Evolutionary conservation across 1,140 invertebrate genomes (phyloP).

Genomic region (Drosophila tristis): DNA sequence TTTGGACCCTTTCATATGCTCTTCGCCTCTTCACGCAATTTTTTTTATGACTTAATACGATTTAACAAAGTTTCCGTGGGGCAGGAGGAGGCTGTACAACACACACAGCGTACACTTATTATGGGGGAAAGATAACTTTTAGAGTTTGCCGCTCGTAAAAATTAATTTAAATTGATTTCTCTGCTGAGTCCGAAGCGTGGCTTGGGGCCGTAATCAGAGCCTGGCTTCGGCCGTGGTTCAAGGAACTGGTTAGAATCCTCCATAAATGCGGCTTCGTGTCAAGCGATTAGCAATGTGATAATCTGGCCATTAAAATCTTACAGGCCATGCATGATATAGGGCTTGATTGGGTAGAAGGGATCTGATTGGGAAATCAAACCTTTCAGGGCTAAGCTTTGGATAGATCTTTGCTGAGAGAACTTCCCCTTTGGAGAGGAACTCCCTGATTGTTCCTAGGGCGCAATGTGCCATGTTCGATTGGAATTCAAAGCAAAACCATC

Average conservation of each 20-base stretch:
- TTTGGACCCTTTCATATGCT: slow-evolving; percentile 11
- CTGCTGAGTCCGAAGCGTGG: slow-evolving; percentile 27
- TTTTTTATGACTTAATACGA: slow-evolving; percentile 70
- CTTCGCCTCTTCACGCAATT: slow-evolving; percentile 22
- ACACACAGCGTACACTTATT: not conserved
- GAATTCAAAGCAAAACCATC: too few relatives aligned
- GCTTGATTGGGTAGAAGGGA: too few relatives aligned
- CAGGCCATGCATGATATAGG: too few relatives aligned
- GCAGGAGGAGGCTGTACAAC: too few relatives aligned
- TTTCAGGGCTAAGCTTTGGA: too few relatives aligned
- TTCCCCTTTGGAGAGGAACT: too few relatives aligned
- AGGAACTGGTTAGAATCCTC: slow-evolving; percentile 4
- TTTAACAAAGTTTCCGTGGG: slow-evolving; percentile 44
- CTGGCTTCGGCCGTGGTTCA: slow-evolving; percentile 18
- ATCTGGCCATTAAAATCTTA: not conserved
- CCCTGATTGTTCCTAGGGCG: too few relatives aligned
- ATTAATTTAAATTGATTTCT: slow-evolving; percentile 75
- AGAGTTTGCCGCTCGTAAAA: slow-evolving; percentile 58
- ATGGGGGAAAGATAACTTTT: slow-evolving; percentile 33
- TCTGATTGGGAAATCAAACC: too few relatives aligned
- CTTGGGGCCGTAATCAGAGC: not conserved
- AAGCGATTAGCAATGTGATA: not conserved
- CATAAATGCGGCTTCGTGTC: not conserved
- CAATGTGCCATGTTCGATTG: too few relatives aligned
- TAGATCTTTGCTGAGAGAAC: too few relatives aligned